These are phyloP conservation scores for Illadopsis cleaveri DNA, from an alignment of 2,113 vertebrate species.

Conservation along the genomic window DNA sequence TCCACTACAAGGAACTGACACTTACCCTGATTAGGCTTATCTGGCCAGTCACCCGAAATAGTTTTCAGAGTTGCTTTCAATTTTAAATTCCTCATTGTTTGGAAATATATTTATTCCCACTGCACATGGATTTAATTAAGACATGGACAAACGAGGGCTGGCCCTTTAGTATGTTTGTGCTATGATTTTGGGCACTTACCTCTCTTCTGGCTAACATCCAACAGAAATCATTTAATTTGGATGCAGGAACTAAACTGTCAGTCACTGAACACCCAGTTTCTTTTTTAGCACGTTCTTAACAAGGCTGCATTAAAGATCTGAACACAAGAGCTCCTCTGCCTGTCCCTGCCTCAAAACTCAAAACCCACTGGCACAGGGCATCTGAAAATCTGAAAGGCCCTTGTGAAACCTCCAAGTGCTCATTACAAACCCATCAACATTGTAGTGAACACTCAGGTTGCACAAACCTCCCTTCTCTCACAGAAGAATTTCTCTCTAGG, in stretches of 20 bases:
- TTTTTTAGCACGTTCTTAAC: not conserved
- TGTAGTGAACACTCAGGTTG: not conserved
- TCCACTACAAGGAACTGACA: not conserved
- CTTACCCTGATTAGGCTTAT: not conserved
- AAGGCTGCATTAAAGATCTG: not conserved
- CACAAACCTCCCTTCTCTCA: not conserved
- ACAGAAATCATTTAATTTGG: not conserved
- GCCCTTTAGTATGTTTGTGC: not conserved
- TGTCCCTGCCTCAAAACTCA: not conserved
- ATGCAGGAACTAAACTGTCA: not conserved
- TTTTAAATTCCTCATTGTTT: not conserved
- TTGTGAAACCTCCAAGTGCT: not conserved
- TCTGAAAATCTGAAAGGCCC: not conserved
- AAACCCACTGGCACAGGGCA: not conserved
- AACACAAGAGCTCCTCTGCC: not conserved
- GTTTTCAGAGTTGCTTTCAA: not conserved
- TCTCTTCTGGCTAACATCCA: not conserved
- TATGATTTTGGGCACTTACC: not conserved
- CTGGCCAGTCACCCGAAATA: not conserved
- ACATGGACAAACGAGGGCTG: fast-evolving
- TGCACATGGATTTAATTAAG: not conserved
- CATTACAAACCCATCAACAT: not conserved
- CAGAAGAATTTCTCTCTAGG: not conserved
- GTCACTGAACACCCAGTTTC: not conserved
- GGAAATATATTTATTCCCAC: not conserved